Evolutionary conservation across 2,113 vertebrate species (phyloP), one percentile per base, ranked within the genome.

Genomic region (Turnix velox): DNA sequence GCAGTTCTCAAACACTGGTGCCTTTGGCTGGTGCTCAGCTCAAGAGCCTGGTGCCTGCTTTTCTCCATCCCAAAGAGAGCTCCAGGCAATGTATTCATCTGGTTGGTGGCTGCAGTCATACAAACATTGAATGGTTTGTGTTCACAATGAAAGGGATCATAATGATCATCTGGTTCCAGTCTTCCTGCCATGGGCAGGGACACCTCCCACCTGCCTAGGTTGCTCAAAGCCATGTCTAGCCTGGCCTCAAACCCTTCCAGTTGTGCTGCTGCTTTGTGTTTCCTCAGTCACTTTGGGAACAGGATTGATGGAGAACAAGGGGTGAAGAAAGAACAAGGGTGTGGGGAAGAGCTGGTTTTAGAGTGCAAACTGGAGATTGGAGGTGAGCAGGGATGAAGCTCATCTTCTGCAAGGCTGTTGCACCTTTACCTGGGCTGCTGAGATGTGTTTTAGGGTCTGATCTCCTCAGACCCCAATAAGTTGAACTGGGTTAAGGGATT

Each of bases 241-340:
- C 48, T 49, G 48, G 48, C 48, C 48, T 49, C 14, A 24, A 49
- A 49, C 24, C 2, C 48, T 10, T 25, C 48, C 48, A 49, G 23
- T 49, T 49, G 0, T 1, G 48, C 51, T 77, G n/a, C 62, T 31
- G 31, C 0, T 0, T 3, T 54, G 54, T 11, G 62, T 31, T 90
- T 83, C 76, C 54, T 80, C 28, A 10, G 0, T 13, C 0, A 0
- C 42, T 16, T 28, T 73, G 59, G 63, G 12, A 61, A 25, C 31
- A 11, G 61, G 33, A 14, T 24, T 1, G 0, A 12, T 35, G 62
- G 71, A 43, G 57, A 63, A 63, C 8, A 31, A 6, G 24, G 72
- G 25, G 14, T 2, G 4, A 37, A 35, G 54, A 67, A 72, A 90
- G 75, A 52, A 18, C 31, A 10, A 1, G n/a, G 40, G 3, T 35